Percentiles rank a stretch among this genome's conserved stretches.
Conservation (phyloP, 2,113 vertebrate genomes). For the Gymnorhina tibicen region DNA sequence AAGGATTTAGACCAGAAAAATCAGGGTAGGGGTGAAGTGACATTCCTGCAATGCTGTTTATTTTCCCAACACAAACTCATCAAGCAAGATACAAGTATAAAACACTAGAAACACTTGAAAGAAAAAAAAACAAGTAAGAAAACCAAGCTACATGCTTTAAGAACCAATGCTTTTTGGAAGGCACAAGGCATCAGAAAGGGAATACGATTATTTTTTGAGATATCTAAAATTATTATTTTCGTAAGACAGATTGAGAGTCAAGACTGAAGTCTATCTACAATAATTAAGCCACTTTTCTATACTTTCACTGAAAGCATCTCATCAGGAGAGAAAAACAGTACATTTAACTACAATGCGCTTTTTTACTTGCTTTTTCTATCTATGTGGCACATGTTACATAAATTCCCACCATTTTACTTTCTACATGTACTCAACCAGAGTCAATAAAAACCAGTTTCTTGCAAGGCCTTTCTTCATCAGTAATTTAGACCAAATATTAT, state of each 20-base stretch:
- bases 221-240: background rate
- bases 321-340: background rate
- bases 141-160: background rate
- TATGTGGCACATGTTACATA: background rate
- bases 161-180: background rate
- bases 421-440: background rate
- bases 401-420: background rate
- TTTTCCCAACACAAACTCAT: background rate
- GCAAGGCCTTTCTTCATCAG: background rate
- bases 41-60: background rate
- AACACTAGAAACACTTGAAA: background rate
- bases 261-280: background rate
- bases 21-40: background rate
- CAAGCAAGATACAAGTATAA: background rate
- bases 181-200: background rate
- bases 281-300: background rate
- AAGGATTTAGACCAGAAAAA: background rate
- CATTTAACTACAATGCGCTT: background rate
- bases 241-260: background rate
- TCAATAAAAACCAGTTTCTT: background rate
- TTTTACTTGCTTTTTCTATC: background rate
- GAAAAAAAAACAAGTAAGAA: rapidly evolving
- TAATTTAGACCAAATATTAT: background rate
- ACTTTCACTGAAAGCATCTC: background rate
- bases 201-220: background rate